Base-by-base conservation (phyloP, 2,113 vertebrate genomes). In the Proterorhinus semilunaris region DNA sequence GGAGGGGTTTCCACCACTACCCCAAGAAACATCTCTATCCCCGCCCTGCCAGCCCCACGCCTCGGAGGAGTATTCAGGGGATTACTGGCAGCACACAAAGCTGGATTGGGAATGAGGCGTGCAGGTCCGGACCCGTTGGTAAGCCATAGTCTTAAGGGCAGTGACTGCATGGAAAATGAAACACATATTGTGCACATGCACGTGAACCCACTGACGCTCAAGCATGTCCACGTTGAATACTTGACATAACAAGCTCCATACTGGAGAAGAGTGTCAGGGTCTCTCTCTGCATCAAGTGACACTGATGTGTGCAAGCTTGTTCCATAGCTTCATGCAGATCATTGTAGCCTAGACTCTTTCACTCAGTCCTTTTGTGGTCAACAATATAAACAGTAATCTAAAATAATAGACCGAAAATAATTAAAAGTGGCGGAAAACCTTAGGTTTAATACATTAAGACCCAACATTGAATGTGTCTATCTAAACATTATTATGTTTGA, bases 91-190 rank as follows among this genome's bases (percentile, higher is more conserved):
- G 74, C 83, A 78, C 82, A 76, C 11, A 68, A 85, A 78, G 74
- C 79, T 87, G 78, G 62, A 86, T 75, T 85, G 78, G 87, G 78
- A 90, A 87, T 79, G 86, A 84, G 55, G 66, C 36, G 78, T 85
- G 82, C 91, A 90, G 87, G 90, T 82, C 85, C 75, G 82, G 89
- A 86, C 90, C 75, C 71, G 91, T 85, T 86, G 75, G 87, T 82
- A 83, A 87, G 81, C 84, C 78, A 76, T 84, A 88, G 86, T 86
- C 82, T 86, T 82, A 73, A 84, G 88, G 82, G 79, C 83, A 83
- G 85, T 91, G 86, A 89, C 89, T 84, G 50, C 80, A 91, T 90
- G 90, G 91, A 92, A 92, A 91, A 91, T 86, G 76, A 86, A 91
- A 87, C 86, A 81, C 80, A 75, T 80, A 83, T 74, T 65, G 65